Percentiles rank a stretch among this genome's conserved stretches.
Evolutionary conservation across 1,140 invertebrate species (phyloP).

Genomic region (Macrobrachium nipponense): DNA sequence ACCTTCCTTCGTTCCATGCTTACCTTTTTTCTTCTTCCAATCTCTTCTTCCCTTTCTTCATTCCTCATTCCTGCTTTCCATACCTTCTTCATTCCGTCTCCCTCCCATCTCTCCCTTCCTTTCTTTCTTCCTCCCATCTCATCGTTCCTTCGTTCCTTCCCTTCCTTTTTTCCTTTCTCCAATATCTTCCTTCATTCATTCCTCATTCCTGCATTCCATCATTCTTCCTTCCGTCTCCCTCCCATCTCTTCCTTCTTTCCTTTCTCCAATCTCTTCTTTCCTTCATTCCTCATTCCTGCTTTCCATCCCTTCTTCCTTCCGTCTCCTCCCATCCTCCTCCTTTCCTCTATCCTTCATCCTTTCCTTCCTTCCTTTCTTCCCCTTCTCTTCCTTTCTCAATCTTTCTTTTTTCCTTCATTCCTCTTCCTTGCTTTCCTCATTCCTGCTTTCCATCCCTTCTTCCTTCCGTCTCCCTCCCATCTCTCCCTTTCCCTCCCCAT

Average conservation of each 20-base stretch:
- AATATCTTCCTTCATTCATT: not conserved
- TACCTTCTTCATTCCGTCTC: too few species aligned
- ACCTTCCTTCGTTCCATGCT: too few species aligned
- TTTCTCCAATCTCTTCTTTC: not conserved
- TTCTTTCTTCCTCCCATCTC: not conserved
- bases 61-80: too few species aligned
- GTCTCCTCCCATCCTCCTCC: not conserved
- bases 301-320: not conserved
- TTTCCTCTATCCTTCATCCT: too few species aligned
- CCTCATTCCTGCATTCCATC: not conserved
- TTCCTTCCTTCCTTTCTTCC: too few species aligned
- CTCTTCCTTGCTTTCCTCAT: too few species aligned
- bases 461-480: too few species aligned
- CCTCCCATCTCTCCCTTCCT: too few species aligned
- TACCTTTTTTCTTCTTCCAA: too few species aligned
- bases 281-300: not conserved
- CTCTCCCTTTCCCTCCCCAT: not conserved
- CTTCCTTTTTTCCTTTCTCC: not conserved
- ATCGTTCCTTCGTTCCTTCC: not conserved
- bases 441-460: not conserved
- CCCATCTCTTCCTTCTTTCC: too few species aligned
- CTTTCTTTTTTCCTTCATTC: not conserved
- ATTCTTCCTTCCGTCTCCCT: too few species aligned
- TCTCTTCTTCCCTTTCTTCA: too few species aligned
- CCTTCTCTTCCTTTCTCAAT: not conserved